Evolutionary conservation across 2,888 invertebrate genomes (phyloP).

Genomic region (Notocelia uddmanniana): DNA sequence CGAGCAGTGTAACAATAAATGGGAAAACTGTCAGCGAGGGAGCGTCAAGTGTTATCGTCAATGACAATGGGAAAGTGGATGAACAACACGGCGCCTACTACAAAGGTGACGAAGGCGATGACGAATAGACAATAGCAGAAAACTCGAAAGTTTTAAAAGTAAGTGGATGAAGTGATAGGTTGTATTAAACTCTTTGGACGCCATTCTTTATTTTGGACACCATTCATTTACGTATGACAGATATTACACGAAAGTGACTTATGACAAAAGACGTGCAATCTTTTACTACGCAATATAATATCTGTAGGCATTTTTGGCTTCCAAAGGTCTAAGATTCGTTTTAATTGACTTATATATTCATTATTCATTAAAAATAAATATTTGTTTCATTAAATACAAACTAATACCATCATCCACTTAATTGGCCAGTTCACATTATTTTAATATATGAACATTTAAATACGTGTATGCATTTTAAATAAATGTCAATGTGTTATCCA

Average conservation of each 20-base stretch:
- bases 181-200: neutral
- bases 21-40: constrained; percentile 83
- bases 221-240: too few relatives aligned
- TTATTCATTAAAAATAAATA: neutral
- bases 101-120: constrained; percentile 21
- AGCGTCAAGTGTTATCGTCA: constrained; percentile 79
- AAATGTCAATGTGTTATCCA: neutral
- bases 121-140: neutral
- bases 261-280: too few relatives aligned
- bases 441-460: neutral
- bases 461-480: neutral
- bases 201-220: too few relatives aligned
- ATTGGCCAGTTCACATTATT: neutral
- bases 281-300: too few relatives aligned
- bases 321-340: neutral
- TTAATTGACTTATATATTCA: neutral
- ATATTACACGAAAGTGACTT: too few relatives aligned
- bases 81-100: constrained; percentile 41
- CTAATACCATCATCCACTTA: constrained; percentile 4
- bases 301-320: too few relatives aligned
- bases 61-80: constrained; percentile 87
- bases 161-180: neutral
- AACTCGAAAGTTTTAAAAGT: neutral
- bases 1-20: neutral
- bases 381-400: neutral